phyloP scores from a whole-genome alignment of 2,113 vertebrate genomes.

The Pygoscelis antarcticus region DNA sequence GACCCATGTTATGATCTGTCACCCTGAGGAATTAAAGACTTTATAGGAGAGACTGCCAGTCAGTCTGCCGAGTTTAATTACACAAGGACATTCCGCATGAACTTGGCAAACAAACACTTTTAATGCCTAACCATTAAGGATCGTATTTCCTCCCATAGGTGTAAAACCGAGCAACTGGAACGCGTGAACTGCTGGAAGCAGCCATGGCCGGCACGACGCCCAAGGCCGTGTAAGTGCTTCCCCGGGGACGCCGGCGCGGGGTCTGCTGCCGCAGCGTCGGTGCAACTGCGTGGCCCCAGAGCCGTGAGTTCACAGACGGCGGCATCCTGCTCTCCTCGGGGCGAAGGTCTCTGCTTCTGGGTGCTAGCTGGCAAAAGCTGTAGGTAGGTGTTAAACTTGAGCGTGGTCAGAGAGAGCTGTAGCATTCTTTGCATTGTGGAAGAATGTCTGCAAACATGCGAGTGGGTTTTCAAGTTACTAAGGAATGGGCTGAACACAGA shows the following conservation, averaged over 20 bases:
- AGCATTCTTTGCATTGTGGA: not conserved
- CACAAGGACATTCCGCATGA: accelerated
- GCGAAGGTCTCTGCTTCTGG: not conserved
- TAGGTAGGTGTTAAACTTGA: accelerated
- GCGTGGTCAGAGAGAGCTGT: not conserved
- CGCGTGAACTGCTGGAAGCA: accelerated
- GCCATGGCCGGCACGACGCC: not conserved
- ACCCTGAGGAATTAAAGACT: not conserved
- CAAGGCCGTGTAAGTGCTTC: accelerated
- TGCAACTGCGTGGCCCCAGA: accelerated
- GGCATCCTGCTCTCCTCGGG: accelerated
- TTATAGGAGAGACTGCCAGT: accelerated
- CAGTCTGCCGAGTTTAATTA: not conserved
- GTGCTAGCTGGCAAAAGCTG: accelerated
- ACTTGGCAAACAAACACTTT: not conserved
- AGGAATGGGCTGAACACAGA: not conserved
- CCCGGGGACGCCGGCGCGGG: accelerated
- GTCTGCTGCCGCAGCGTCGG: accelerated
- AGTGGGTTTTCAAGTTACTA: not conserved
- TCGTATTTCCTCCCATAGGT: not conserved
- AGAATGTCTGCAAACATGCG: accelerated
- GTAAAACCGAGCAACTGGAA: not conserved
- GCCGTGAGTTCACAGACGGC: accelerated
- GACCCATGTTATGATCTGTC: not conserved
- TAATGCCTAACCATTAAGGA: not conserved